Evolutionary conservation across 2,797 vertebrate genomes (phyloP).

Genomic region (Huso huso): DNA sequence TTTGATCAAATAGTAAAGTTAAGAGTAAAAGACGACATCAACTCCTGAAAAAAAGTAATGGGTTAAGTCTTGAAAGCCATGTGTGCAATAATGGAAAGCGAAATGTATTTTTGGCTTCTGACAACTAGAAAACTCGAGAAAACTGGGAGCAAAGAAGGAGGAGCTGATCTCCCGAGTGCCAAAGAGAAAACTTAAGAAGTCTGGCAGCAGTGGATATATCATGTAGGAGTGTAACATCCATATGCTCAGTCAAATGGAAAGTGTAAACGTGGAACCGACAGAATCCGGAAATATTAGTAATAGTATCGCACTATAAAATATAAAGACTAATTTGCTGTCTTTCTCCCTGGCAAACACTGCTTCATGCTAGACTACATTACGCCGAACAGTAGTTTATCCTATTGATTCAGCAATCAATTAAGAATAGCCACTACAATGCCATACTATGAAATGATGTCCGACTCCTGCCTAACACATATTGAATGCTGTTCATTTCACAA

Average conservation of each 20-base stretch:
- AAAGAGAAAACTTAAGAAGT: conserved; percentile 16
- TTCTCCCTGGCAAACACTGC: background rate
- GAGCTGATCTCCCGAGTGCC: background rate
- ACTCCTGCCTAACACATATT: conserved; percentile 54
- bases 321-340: background rate
- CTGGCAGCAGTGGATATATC: conserved; percentile 23
- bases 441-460: conserved; percentile 39
- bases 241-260: conserved; percentile 38
- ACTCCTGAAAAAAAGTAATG: background rate
- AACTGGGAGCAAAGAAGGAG: background rate
- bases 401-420: conserved; percentile 49
- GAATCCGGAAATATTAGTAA: conserved; percentile 16
- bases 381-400: conserved; percentile 5
- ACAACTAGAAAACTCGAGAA: conserved; percentile 14
- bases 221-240: conserved; percentile 30
- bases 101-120: conserved; percentile 11
- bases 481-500: conserved; percentile 62
- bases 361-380: conserved; percentile 6
- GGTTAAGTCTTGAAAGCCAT: background rate
- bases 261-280: conserved; percentile 23
- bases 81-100: background rate
- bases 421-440: conserved; percentile 36
- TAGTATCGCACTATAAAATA: conserved; percentile 7
- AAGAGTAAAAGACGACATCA: background rate
- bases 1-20: too few species aligned